These are phyloP conservation scores for Littorina saxatilis DNA, from an alignment of 1,140 invertebrate species.

Conservation along the genomic window DNA sequence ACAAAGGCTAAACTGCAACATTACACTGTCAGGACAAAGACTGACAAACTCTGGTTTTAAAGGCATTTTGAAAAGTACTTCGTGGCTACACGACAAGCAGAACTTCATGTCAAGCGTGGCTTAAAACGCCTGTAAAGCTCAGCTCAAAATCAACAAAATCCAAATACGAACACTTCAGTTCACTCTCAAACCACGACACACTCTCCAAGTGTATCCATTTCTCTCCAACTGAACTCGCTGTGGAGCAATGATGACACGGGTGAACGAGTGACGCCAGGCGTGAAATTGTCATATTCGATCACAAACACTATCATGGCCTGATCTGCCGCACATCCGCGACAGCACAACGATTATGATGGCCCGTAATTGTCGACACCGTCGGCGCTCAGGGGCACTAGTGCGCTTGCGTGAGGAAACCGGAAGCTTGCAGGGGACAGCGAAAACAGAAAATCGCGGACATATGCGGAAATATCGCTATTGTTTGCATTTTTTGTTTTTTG, in stretches of 20 bases:
- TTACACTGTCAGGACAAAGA: too few species aligned
- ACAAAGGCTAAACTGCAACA: too few species aligned
- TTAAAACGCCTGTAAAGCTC: too few species aligned
- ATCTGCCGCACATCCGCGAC: neutral
- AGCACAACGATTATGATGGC: slow-evolving; percentile 10
- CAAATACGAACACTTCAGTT: too few species aligned
- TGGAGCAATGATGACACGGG: neutral
- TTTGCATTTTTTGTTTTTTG: too few species aligned
- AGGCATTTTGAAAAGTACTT: too few species aligned
- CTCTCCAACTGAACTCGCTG: neutral
- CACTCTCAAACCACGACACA: too few species aligned
- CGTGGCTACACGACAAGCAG: too few species aligned
- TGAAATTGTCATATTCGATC: slow-evolving; percentile 33
- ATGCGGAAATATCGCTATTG: neutral
- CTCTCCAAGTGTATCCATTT: neutral
- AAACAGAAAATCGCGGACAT: neutral
- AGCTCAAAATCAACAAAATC: too few species aligned
- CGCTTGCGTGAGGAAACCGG: neutral
- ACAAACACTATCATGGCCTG: neutral
- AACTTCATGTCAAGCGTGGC: too few species aligned
- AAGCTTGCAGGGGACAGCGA: neutral
- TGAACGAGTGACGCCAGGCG: neutral
- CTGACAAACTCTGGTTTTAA: too few species aligned
- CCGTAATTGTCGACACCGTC: slow-evolving; percentile 7
- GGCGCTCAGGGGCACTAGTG: neutral